Evolutionary conservation across 2,888 invertebrate genomes (phyloP), one percentile per base, ranked within the genome.

Genomic region (Pollenia labialis): DNA sequence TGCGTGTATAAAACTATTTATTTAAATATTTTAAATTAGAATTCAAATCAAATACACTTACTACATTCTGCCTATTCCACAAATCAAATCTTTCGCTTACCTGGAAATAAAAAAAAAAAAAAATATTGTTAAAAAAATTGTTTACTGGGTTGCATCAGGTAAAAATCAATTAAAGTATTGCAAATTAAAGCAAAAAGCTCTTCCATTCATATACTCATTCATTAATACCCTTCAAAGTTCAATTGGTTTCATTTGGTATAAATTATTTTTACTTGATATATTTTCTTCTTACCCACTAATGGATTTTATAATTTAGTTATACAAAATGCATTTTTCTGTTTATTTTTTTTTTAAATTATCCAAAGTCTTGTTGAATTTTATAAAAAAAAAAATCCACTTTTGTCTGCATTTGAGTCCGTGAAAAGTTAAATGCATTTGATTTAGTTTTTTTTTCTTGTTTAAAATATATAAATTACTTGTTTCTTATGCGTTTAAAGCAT

Each of bases 401-500:
- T 14, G 4, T 44, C 12, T 54, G 76, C 46, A 44, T 32, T 10
- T 48, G 44, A n/a, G 58, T 58, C 50, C 12, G 58, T 75, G 14
- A 64, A 50, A 42, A 50, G 56, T 72, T 66, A 64, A 48, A 58
- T 77, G 77, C 52, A 79, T 74, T 76, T 14, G 12, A 64, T 52
- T 74, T 68, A 7, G 44, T 79, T 46, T 64, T 58, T 52, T 50
- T 23, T 60, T 62, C 18, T 52, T 32, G 62, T 16, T 16, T 16
- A 48, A 16, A 69, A 18, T 18, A 52, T 52, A 66, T 62, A 52
- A 75, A 82, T 76, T 82, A 76, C 52, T 54, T 46, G 54, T 75
- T 85, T 68, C 60, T 18, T 60, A 14, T 56, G 54, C 48, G 42
- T 68, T 62, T 46, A 50, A 85, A 80, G 68, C 66, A 52, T 79